phyloP scores from a whole-genome alignment of 2,888 invertebrate species.

The Miltochrista miniata region DNA sequence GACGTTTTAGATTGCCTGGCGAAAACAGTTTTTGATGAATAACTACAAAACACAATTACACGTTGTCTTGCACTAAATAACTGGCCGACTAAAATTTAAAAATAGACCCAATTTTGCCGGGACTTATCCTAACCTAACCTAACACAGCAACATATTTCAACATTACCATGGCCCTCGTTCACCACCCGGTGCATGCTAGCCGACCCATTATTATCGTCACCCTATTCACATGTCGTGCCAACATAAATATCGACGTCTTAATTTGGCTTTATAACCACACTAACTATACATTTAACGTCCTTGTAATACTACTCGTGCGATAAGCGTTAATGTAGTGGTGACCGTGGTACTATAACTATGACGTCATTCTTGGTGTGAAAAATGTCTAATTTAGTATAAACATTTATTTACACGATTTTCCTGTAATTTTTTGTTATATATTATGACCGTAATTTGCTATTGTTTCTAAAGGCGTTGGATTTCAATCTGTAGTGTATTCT shows the following conservation, averaged over 20 bases:
- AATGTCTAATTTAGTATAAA: background rate
- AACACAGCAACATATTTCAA: constrained; percentile 11
- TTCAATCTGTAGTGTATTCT: too few species aligned
- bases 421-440: background rate
- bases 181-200: constrained; percentile 12
- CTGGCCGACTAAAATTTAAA: too few species aligned
- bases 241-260: constrained; percentile 7
- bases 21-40: too few species aligned
- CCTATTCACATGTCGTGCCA: constrained; percentile 3
- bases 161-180: constrained; percentile 6
- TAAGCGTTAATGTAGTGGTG: constrained; percentile 9
- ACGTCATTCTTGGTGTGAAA: background rate
- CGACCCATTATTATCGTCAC: constrained; percentile 12
- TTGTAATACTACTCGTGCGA: background rate
- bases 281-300: background rate
- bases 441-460: background rate
- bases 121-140: background rate
- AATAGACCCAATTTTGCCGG: too few species aligned
- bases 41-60: too few species aligned
- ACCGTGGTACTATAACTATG: constrained; percentile 10
- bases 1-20: too few species aligned
- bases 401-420: background rate
- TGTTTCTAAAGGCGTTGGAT: too few species aligned
- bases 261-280: constrained; percentile 13
- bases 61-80: too few species aligned